Base-by-base conservation (phyloP, 1,140 invertebrate species). In the Ceratoteleas bidentatus region DNA sequence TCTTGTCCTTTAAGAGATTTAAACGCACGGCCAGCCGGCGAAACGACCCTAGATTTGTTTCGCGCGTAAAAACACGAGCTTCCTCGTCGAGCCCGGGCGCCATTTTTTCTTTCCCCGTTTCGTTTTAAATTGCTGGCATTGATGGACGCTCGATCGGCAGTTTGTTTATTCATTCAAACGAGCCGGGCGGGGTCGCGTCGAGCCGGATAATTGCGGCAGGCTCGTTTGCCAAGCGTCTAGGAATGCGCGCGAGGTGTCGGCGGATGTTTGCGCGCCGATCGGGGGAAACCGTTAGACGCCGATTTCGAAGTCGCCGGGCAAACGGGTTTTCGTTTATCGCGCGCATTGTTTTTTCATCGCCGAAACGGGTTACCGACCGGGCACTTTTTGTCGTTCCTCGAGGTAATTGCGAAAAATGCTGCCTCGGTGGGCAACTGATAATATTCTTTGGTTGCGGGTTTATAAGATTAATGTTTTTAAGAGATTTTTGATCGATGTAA, bases 1-100 rank as follows among this genome's bases (percentile, higher is more conserved):
- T 76, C 50, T 16, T 50, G 73, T 76, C 64, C 49, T 76, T 76
- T 54, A 62, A 76, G 57, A 69, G 64, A 68, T 68, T 76, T 62
- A 76, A 68, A 61, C 64, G 73, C 32, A 13, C 64, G 49, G 58
- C 38, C 57, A 52, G 72, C 60, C 45, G 6, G 11, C 32, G 70
- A 57, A 74, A 74, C 60, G 60, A 16, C 52, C 53, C 57, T 40
- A 57, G 52, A 74, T 74, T 74, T 74, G 70, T 74, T 74, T 64
- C 34, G 33, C 60, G 43, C 9, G 52, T 36, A 56, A 74, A 74
- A 74, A 64, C 70, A 57, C 38, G 40, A 33, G 32, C 40, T 4
- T 9, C 34, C 9, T 36, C 34, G 34, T 4, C 34, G 34, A 36
- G 34, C 34, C 34, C 34, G 9, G 34, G 34, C 34, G 34, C 34